A percentile compares a stretch with the other conserved stretches of the same genome.
Conservation (phyloP, 2,888 invertebrate genomes). For the Drosophila neonasuta region DNA sequence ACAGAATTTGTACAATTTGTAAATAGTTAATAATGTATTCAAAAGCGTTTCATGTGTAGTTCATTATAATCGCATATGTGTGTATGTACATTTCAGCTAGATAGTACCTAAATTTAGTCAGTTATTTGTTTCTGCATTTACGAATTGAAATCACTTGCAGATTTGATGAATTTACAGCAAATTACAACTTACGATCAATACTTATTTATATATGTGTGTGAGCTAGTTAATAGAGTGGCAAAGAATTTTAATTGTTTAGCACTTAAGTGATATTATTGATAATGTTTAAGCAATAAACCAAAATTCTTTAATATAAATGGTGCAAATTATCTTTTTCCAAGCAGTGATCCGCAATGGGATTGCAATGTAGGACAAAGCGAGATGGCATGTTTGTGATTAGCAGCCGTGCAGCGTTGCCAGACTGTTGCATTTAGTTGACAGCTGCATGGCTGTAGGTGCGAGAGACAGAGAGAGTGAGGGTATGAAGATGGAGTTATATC, state of each 20-base stretch:
- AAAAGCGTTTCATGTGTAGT: constrained; percentile 22
- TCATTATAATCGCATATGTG: constrained; percentile 9
- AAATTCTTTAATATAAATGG: constrained; percentile 60
- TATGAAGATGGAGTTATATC: not conserved
- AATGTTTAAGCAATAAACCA: constrained; percentile 77
- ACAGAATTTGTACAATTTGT: constrained; percentile 35
- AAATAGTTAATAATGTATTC: constrained; percentile 15
- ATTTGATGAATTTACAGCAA: constrained; percentile 33
- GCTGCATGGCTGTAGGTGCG: not conserved
- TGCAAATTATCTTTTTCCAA: not conserved
- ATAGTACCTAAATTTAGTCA: constrained; percentile 62
- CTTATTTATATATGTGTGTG: constrained; percentile 29
- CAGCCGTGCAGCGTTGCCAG: constrained; percentile 13
- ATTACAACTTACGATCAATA: constrained; percentile 18
- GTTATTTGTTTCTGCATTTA: constrained; percentile 39
- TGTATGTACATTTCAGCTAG: constrained; percentile 47
- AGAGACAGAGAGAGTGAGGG: constrained; percentile 5
- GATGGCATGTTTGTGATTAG: not conserved
- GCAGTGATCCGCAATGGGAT: not conserved
- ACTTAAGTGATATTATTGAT: constrained; percentile 75
- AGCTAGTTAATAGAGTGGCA: constrained; percentile 32
- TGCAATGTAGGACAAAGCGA: not conserved
- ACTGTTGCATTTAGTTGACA: not conserved
- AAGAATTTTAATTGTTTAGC: constrained; percentile 72
- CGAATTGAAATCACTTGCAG: constrained; percentile 43